Evolutionary conservation across 2,797 vertebrate genomes (phyloP), one percentile per base, ranked within the genome.

Genomic region (Darevskia nairensis): DNA sequence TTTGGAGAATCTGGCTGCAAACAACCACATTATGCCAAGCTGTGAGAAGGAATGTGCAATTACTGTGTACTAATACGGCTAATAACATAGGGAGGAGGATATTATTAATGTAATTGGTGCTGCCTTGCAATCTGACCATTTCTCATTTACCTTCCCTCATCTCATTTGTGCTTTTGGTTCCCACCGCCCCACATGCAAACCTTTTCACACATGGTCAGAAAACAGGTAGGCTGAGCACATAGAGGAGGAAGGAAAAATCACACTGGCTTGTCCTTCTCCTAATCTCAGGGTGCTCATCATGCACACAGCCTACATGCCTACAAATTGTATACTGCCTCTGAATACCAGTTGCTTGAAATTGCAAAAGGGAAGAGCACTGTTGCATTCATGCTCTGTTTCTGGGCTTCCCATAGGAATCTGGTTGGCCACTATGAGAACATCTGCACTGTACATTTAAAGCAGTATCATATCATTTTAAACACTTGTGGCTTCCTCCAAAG

Each of bases 1-100:
- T 89, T 85, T 80, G 83, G 69, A 50, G 78, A 85, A 85, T 25
- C 77, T 75, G 32, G 59, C 29, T 89, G 41, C 41, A 85, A 85
- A 81, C 21, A 80, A 80, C 15, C 50, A 35, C 6, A 44, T 44
- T 68, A 25, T 74, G 77, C 88, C 78, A 80, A 66, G 55, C 17
- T 23, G 77, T 68, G 41, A 89, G 59, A 27, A 75, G 59, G 69
- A 89, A 84, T 64, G 25, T 15, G 64, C 29, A 50, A 80, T 80
- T 85, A 66, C 23, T 80, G 69, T 76, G 39, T 79, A 79, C 68
- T 69, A 85, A 74, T 74, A 64, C 13, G 68, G 15, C 50, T 75
- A 79, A 84, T 79, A 39, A 85, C 10, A 10, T 3, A 46, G 29
- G 21, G 13, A 32, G 46, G 23, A 6, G 46, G 44, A 21, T 74